Evolutionary conservation across 2,888 invertebrate species (phyloP), one percentile per base, ranked within the genome.

Genomic region (Cerastis rubricosa): DNA sequence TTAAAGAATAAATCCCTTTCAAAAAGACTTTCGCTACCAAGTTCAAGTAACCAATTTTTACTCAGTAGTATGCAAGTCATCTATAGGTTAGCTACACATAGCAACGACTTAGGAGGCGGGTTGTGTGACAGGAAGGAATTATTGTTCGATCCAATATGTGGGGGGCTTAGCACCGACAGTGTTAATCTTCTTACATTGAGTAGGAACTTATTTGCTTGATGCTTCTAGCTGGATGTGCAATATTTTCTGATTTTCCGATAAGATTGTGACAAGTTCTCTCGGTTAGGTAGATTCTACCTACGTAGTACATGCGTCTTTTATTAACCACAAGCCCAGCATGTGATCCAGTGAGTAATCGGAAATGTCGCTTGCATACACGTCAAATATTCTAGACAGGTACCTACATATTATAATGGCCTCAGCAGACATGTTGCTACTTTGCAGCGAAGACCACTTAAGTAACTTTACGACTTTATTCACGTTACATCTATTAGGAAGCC

Each of bases 181-280:
- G n/a, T n/a, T n/a, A n/a, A n/a, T n/a, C n/a, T n/a, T n/a, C n/a
- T n/a, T n/a, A n/a, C n/a, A n/a, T n/a, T n/a, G n/a, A n/a, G n/a
- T n/a, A n/a, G n/a, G n/a, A n/a, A n/a, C n/a, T n/a, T n/a, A 57
- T 57, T 47, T 57, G 25, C 8, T 57, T 57, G 57, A n/a, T 57
- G 8, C 25, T 25, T 35, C 3, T 57, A 17, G 17, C 14, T 29
- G 17, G 5, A 25, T 17, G n/a, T 12, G 51, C 51, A n/a, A 54
- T n/a, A 54, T n/a, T 12, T 29, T 29, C 59, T 43, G 11, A n/a
- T 43, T 61, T 61, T 29, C 29, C 14, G n/a, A 63, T 71, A n/a
- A 63, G 40, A 54, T 25, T 43, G 63, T 11, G 12, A 22, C n/a
- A 29, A 43, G 59, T 82, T 80, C 82, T 54, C 82, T 81, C 82